Percentiles rank a stretch among this genome's conserved stretches.
Evolutionary conservation across 1,140 invertebrate species (phyloP).

Genomic region (Apis cerana): DNA sequence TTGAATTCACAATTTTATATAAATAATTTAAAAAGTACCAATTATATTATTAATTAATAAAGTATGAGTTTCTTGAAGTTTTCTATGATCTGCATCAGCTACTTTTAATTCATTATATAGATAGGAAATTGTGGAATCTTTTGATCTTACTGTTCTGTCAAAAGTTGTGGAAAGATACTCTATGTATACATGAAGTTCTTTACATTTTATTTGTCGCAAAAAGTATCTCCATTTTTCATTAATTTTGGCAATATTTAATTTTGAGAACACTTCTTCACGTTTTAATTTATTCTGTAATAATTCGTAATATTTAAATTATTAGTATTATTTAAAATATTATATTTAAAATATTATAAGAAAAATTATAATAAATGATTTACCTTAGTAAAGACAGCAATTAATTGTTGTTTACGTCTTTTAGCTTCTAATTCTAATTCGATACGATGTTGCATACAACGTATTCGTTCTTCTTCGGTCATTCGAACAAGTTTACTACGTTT

Average conservation of each 20-base stretch:
- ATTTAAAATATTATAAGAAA: not conserved
- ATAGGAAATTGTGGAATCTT: slow-evolving; percentile 85
- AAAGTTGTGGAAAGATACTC: slow-evolving; percentile 84
- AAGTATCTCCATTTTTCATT: slow-evolving; percentile 91
- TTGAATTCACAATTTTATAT: not conserved
- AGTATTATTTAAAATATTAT: slow-evolving; percentile 14
- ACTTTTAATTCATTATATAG: slow-evolving; percentile 85
- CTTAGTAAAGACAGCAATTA: slow-evolving; percentile 89
- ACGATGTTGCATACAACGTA: slow-evolving; percentile 88
- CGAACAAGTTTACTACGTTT: slow-evolving; percentile 82
- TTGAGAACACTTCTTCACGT: slow-evolving; percentile 88
- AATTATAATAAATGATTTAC: slow-evolving; percentile 78
- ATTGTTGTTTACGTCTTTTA: slow-evolving; percentile 87
- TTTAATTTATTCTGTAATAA: slow-evolving; percentile 87
- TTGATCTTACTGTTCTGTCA: slow-evolving; percentile 83
- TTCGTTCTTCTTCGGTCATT: slow-evolving; percentile 91
- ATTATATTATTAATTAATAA: slow-evolving; percentile 86
- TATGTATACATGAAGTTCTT: slow-evolving; percentile 86
- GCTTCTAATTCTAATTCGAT: slow-evolving; percentile 90
- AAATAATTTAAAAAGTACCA: slow-evolving; percentile 75
- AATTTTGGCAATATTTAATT: slow-evolving; percentile 90
- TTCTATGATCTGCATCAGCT: slow-evolving; percentile 86
- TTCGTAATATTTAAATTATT: not conserved
- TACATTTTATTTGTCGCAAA: slow-evolving; percentile 87
- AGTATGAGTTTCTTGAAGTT: slow-evolving; percentile 86